Evolutionary conservation across 2,113 vertebrate genomes (phyloP).

Genomic region (Tetrao urogallus): DNA sequence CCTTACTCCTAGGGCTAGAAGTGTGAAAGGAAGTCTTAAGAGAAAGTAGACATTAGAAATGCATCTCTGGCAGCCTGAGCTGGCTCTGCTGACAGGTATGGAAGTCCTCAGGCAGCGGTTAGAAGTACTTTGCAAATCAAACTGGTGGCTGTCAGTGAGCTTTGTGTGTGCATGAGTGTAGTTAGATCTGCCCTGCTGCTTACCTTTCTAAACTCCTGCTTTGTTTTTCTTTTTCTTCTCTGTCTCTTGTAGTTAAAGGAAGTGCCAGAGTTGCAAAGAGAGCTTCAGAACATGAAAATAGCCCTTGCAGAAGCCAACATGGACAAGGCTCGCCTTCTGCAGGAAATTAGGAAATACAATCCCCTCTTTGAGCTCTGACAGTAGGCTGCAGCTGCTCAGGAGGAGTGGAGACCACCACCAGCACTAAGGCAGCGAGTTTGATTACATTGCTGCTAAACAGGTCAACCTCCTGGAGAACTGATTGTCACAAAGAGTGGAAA

Average conservation of each 20-base stretch:
- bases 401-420: constrained; percentile 68
- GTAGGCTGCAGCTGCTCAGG: constrained; percentile 35
- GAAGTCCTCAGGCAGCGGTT: not conserved
- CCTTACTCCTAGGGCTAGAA: not conserved
- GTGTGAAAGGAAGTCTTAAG: not conserved
- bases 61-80: not conserved
- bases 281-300: constrained; percentile 80
- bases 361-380: constrained; percentile 90
- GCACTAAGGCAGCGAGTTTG: constrained; percentile 11
- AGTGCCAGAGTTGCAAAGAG: constrained; percentile 74
- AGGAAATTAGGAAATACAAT: constrained; percentile 91
- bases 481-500: not conserved
- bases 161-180: not conserved
- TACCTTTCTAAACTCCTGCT: not conserved
- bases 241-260: constrained; percentile 67
- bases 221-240: not conserved
- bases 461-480: not conserved
- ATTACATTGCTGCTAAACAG: not conserved
- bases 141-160: not conserved
- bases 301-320: constrained; percentile 84
- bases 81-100: not conserved
- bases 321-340: constrained; percentile 87
- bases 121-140: not conserved
- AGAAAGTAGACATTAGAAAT: not conserved
- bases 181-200: not conserved